Conservation (phyloP, 1,140 invertebrate species). For the Pachyrhynchus sulphureomaculatus region DNA sequence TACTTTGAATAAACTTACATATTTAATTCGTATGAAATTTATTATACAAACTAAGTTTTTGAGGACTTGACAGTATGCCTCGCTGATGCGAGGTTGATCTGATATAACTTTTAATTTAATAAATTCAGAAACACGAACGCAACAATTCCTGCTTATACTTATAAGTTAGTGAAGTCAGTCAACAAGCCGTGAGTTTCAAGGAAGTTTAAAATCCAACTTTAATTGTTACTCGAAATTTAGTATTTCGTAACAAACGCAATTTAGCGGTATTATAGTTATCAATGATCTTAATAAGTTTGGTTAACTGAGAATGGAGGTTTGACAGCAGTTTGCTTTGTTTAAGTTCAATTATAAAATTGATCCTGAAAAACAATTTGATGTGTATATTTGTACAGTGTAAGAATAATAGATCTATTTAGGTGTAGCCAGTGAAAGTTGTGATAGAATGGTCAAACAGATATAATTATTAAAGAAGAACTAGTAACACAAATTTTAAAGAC, state of each 20-base stretch:
- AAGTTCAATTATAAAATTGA: too few relatives aligned
- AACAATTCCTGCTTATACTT: conserved; percentile 22
- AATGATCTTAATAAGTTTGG: too few relatives aligned
- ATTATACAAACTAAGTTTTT: conserved; percentile 13
- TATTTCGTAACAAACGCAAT: not conserved
- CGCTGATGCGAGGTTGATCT: conserved; percentile 14
- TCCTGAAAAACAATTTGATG: too few relatives aligned
- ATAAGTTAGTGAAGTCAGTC: conserved; percentile 22
- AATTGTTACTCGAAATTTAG: not conserved
- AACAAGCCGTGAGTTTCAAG: conserved; percentile 23
- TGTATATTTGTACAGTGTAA: too few relatives aligned
- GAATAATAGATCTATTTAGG: too few relatives aligned
- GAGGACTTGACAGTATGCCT: not conserved
- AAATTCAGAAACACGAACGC: conserved; percentile 22
- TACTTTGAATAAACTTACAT: not conserved
- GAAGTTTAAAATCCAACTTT: conserved; percentile 15
- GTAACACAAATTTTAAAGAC: too few relatives aligned
- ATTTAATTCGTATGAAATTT: conserved; percentile 10
- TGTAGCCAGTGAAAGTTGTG: too few relatives aligned
- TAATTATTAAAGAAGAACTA: too few relatives aligned
- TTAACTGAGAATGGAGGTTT: too few relatives aligned
- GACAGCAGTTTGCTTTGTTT: too few relatives aligned
- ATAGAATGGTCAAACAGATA: too few relatives aligned
- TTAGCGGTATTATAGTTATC: not conserved
- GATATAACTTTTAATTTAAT: conserved; percentile 24